These are phyloP conservation scores for Phlogophora meticulosa DNA, from an alignment of 2,888 invertebrate genomes.

Conservation along the genomic window DNA sequence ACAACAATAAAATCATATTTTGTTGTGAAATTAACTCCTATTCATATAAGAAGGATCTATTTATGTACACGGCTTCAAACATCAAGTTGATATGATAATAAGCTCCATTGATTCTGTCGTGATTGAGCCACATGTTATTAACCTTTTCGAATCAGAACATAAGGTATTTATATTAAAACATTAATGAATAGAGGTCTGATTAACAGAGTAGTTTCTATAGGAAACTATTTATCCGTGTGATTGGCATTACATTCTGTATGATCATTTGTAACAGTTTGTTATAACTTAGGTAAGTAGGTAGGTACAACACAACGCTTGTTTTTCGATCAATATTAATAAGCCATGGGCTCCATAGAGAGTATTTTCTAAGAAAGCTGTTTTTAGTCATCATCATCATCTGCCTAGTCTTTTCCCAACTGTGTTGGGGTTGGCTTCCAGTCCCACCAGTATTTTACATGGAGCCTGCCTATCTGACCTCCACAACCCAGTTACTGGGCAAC, in stretches of 20 bases:
- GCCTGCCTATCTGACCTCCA: no score
- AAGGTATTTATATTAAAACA: slow-evolving; percentile 10
- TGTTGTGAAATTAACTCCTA: neutral
- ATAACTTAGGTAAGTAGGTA: neutral
- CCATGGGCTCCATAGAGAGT: no score
- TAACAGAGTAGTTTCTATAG: slow-evolving; percentile 2
- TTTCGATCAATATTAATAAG: no score
- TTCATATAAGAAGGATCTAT: neutral
- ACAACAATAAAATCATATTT: neutral
- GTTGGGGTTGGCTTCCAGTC: no score
- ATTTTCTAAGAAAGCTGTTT: no score
- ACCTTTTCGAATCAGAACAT: slow-evolving; percentile 10
- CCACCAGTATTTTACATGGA: no score
- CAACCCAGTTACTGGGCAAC: no score
- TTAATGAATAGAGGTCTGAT: slow-evolving; percentile 7
- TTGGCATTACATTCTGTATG: neutral
- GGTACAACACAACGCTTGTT: no score
- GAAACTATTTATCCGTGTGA: slow-evolving; percentile 17
- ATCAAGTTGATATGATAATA: slow-evolving; percentile 24
- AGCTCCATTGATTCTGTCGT: slow-evolving; percentile 23
- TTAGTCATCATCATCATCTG: no score
- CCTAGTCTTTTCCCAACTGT: no score
- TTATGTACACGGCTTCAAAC: neutral
- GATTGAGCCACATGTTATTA: slow-evolving; percentile 24
- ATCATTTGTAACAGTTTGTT: neutral